phyloP scores from a whole-genome alignment of 2,113 vertebrate genomes.

The Glaucomys volans region DNA sequence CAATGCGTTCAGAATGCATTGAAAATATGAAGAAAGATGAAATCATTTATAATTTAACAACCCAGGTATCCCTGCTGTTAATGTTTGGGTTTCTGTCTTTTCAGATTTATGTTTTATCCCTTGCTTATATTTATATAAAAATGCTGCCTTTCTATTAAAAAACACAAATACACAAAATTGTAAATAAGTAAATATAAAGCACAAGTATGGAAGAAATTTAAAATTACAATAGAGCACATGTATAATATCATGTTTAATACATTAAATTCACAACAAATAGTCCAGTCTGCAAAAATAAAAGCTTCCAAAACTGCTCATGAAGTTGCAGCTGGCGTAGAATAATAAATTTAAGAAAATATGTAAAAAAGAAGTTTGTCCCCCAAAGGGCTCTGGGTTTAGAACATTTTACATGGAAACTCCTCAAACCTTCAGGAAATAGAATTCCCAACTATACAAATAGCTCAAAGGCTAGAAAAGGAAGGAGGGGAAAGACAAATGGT shows the following conservation, averaged over 20 bases:
- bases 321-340: neutral
- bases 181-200: neutral
- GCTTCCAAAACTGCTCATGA: neutral
- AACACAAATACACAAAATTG: constrained; percentile 5
- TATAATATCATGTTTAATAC: neutral
- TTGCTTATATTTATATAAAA: constrained; percentile 45
- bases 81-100: constrained; percentile 17
- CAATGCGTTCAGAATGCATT: constrained; percentile 6
- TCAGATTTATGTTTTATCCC: neutral
- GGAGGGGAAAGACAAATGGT: neutral
- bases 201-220: neutral
- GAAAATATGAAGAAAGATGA: constrained; percentile 32
- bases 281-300: constrained; percentile 8
- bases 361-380: neutral
- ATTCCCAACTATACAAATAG: neutral
- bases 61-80: neutral
- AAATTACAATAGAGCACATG: neutral
- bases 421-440: neutral
- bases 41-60: constrained; percentile 15
- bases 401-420: neutral
- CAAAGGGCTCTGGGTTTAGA: neutral
- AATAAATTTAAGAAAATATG: neutral
- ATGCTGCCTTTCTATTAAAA: neutral
- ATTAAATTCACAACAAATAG: neutral
- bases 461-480: neutral